phyloP scores from a whole-genome alignment of 2,113 vertebrate genomes.

The Natator depressus region DNA sequence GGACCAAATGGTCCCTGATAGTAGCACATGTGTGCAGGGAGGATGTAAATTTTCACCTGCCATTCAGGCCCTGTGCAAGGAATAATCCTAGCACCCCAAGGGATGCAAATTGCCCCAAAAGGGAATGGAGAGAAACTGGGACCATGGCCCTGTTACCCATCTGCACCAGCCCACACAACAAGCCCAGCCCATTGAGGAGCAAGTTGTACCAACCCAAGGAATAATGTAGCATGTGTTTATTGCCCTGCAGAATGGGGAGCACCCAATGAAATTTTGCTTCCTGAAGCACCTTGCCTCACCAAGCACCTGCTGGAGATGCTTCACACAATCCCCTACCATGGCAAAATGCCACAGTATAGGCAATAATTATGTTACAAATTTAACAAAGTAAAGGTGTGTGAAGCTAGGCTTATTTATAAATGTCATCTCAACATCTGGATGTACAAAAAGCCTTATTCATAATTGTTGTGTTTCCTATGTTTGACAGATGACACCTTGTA shows the following conservation, averaged over 20 bases:
- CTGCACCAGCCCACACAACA: neutral
- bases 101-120: neutral
- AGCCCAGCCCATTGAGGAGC: too few relatives aligned
- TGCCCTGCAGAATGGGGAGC: neutral
- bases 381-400: neutral
- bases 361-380: neutral
- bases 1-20: neutral
- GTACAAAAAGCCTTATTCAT: neutral
- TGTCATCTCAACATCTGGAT: neutral
- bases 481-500: conserved; percentile 19
- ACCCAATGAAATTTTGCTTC: neutral
- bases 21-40: neutral
- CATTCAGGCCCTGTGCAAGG: neutral
- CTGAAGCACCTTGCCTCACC: fast-evolving
- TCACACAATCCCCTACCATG: neutral
- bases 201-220: neutral
- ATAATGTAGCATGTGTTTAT: neutral
- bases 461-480: neutral
- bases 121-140: neutral
- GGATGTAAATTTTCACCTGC: neutral
- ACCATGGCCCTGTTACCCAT: neutral
- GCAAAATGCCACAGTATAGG: fast-evolving
- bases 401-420: neutral
- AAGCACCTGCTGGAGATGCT: neutral
- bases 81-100: neutral